A percentile compares a stretch with the other conserved stretches of the same genome.
Conservation (phyloP, 92 coral and sea anemone species). For the Metridium senile region DNA sequence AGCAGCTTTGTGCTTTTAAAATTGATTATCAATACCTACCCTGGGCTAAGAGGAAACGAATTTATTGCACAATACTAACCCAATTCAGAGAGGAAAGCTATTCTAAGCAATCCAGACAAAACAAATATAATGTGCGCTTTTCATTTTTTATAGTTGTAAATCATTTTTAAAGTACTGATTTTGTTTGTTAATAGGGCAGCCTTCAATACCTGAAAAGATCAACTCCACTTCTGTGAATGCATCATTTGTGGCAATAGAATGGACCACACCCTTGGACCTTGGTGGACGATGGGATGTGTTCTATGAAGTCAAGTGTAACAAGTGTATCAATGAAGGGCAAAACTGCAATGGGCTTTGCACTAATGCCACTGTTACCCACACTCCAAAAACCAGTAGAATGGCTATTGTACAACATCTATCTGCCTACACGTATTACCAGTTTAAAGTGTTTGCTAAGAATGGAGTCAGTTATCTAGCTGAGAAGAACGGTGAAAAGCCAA, state of each 20-base stretch:
- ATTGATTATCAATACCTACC: no score
- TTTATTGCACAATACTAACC: no score
- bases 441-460: constrained; percentile 58
- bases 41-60: no score
- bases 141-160: no score
- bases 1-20: no score
- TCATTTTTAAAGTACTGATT: background rate
- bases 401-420: constrained; percentile 46
- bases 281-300: constrained; percentile 49
- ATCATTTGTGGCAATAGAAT: constrained; percentile 45
- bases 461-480: constrained; percentile 56
- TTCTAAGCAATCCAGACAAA: no score
- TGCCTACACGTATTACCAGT: constrained; percentile 47
- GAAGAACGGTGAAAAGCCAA: constrained; percentile 32
- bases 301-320: constrained; percentile 52
- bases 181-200: constrained; percentile 41
- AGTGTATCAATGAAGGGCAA: constrained; percentile 27
- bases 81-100: no score
- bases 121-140: no score
- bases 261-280: constrained; percentile 42
- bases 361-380: constrained; percentile 1
- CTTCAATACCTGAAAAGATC: constrained; percentile 54
- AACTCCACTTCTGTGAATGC: constrained; percentile 17
- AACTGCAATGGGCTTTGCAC: constrained; percentile 44
- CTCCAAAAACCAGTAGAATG: constrained; percentile 26